Evolutionary conservation across 2,888 invertebrate species (phyloP).

Genomic region (Pediacus dermestoides): DNA sequence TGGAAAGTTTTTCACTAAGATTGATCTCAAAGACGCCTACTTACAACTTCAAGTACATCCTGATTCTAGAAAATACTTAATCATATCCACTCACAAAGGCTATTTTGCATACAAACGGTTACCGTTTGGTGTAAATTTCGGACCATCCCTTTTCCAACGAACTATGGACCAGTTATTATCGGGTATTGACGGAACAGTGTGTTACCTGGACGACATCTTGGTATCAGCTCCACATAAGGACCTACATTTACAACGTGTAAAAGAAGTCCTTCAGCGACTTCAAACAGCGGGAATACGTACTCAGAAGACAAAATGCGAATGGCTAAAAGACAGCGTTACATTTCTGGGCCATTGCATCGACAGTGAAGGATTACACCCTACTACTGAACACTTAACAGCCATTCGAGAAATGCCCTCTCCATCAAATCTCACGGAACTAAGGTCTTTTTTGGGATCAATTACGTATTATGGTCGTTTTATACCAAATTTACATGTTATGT

Average conservation of each 20-base stretch:
- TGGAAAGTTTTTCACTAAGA: constrained; percentile 33
- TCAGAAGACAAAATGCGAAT: constrained; percentile 15
- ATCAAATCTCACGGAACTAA: constrained; percentile 15
- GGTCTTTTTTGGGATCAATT: constrained; percentile 20
- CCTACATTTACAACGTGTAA: constrained; percentile 5
- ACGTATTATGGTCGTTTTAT: constrained; percentile 20
- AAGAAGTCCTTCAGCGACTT: background rate
- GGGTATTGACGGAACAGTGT: constrained; percentile 11
- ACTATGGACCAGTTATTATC: constrained; percentile 17
- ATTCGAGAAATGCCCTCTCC: constrained; percentile 16
- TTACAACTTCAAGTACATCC: constrained; percentile 16
- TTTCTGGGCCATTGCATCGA: constrained; percentile 22
- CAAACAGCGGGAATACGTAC: constrained; percentile 8
- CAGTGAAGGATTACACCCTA: constrained; percentile 17
- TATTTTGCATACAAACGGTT: constrained; percentile 18
- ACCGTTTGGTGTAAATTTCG: constrained; percentile 20
- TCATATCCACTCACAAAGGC: constrained; percentile 4
- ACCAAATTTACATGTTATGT: constrained; percentile 17
- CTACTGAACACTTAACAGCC: constrained; percentile 15
- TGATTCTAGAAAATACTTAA: constrained; percentile 4
- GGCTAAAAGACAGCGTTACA: constrained; percentile 10
- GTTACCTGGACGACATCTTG: constrained; percentile 11
- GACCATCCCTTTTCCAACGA: constrained; percentile 18
- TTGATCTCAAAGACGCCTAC: constrained; percentile 18
- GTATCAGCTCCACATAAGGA: constrained; percentile 6